A percentile compares a stretch with the other conserved stretches of the same genome.
These are phyloP conservation scores for Spialia ferax DNA, from an alignment of 2,888 invertebrate species.

Conservation along the genomic window DNA sequence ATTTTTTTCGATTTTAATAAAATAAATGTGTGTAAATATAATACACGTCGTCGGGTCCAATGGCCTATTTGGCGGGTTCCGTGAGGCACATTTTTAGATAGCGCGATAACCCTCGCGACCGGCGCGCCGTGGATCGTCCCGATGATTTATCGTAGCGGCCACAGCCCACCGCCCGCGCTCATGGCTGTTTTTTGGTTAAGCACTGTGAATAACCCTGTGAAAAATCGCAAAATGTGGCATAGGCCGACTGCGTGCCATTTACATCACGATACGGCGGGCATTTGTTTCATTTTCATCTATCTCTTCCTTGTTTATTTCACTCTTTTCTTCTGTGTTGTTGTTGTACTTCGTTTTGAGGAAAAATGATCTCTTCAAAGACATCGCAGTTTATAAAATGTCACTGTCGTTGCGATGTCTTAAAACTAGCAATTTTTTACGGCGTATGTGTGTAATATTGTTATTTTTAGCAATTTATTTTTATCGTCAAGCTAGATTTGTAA, in stretches of 20 bases:
- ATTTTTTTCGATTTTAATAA: slow-evolving; percentile 6
- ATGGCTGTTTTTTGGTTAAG: slow-evolving; percentile 22
- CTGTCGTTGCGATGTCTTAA: too few relatives aligned
- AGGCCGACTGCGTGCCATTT: background rate
- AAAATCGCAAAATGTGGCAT: background rate
- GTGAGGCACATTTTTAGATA: slow-evolving; percentile 58
- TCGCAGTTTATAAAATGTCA: background rate
- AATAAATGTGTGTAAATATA: slow-evolving; percentile 20
- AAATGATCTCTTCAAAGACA: background rate
- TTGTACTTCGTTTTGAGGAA: background rate
- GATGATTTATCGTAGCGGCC: slow-evolving; percentile 26
- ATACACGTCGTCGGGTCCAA: slow-evolving; percentile 40
- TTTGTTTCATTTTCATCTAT: background rate
- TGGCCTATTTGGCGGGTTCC: slow-evolving; percentile 44
- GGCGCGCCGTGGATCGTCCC: slow-evolving; percentile 28
- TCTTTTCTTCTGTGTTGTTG: background rate
- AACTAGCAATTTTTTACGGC: too few relatives aligned
- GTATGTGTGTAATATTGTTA: too few relatives aligned
- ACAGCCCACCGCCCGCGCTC: slow-evolving; percentile 5
- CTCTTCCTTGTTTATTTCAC: background rate
- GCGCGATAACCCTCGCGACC: slow-evolving; percentile 44
- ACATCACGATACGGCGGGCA: background rate
- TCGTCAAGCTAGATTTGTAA: background rate
- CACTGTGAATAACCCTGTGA: slow-evolving; percentile 6
- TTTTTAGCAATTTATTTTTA: background rate